These are phyloP conservation scores for Ooceraea biroi DNA, from an alignment of 1,140 invertebrate species.

Conservation along the genomic window DNA sequence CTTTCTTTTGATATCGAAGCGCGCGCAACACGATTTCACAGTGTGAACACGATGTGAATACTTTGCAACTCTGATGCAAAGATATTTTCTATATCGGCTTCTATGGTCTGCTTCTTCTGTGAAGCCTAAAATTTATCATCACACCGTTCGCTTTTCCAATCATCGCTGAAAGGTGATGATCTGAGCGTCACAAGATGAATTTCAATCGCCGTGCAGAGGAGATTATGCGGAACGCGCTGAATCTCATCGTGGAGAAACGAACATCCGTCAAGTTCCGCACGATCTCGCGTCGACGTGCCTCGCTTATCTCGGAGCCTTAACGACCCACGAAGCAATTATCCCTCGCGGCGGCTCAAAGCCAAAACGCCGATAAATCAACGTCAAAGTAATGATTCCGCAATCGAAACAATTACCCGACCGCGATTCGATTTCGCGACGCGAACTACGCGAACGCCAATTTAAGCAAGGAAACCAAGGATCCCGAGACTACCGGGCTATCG, in stretches of 20 bases:
- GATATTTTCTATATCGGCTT: no score
- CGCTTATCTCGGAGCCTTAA: conserved; percentile 47
- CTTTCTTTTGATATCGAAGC: not conserved
- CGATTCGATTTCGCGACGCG: conserved; percentile 50
- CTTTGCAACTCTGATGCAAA: no score
- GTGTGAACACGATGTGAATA: no score
- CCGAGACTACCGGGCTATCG: conserved; percentile 45
- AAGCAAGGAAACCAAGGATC: conserved; percentile 42
- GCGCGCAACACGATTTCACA: no score
- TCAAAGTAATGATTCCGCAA: conserved; percentile 58
- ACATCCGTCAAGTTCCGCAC: conserved; percentile 53
- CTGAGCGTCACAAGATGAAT: not conserved
- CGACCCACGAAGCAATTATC: conserved; percentile 58
- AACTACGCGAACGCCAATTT: conserved; percentile 10
- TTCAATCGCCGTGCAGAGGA: conserved; percentile 2
- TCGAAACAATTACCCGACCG: conserved; percentile 70
- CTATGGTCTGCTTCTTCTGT: no score
- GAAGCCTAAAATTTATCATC: no score
- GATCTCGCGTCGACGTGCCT: conserved; percentile 1
- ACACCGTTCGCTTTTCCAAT: no score
- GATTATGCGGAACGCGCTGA: conserved; percentile 24
- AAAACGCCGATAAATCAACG: conserved; percentile 74
- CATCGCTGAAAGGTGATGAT: not conserved
- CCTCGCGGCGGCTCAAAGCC: conserved; percentile 66
- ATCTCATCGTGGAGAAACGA: conserved; percentile 25